These are phyloP conservation scores for Cygnus olor DNA, from an alignment of 2,797 vertebrate genomes.

Conservation along the genomic window DNA sequence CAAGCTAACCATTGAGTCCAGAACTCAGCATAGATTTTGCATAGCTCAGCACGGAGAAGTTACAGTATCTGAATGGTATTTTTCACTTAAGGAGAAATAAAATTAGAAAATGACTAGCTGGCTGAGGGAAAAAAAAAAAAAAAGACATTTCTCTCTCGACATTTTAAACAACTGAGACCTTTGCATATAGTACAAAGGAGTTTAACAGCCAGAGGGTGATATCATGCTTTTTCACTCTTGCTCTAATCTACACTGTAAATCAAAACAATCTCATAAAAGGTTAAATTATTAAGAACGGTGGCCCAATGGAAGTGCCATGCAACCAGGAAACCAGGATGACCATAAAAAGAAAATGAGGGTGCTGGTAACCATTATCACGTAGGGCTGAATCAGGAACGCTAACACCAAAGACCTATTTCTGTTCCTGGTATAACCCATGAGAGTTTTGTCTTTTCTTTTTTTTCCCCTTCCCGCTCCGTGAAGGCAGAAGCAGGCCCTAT, in stretches of 20 bases:
- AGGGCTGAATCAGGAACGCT: slow-evolving; percentile 16
- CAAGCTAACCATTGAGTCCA: slow-evolving; percentile 34
- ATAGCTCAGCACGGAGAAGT: not conserved
- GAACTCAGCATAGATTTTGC: slow-evolving; percentile 22
- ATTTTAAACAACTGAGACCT: not conserved
- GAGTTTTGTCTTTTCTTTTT: not conserved
- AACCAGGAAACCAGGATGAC: slow-evolving; percentile 56
- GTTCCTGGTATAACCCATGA: not conserved
- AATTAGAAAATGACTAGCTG: slow-evolving; percentile 25
- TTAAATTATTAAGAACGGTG: slow-evolving; percentile 52
- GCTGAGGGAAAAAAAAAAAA: not conserved
- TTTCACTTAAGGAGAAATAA: slow-evolving; percentile 32
- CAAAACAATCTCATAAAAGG: slow-evolving; percentile 53
- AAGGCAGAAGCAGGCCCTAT: slow-evolving; percentile 42
- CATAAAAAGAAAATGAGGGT: slow-evolving; percentile 65
- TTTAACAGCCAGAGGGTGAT: not conserved
- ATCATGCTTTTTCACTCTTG: not conserved
- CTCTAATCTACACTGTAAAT: slow-evolving; percentile 35
- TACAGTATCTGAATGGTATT: slow-evolving; percentile 29
- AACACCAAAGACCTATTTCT: slow-evolving; percentile 10
- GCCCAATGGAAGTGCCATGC: slow-evolving; percentile 7
- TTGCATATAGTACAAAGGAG: not conserved
- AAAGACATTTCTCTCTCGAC: not conserved
- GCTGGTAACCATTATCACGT: slow-evolving; percentile 43
- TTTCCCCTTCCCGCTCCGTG: not conserved